Evolutionary conservation across 2,888 invertebrate genomes (phyloP), one percentile per base, ranked within the genome.

Genomic region (Plemyria rubiginata): DNA sequence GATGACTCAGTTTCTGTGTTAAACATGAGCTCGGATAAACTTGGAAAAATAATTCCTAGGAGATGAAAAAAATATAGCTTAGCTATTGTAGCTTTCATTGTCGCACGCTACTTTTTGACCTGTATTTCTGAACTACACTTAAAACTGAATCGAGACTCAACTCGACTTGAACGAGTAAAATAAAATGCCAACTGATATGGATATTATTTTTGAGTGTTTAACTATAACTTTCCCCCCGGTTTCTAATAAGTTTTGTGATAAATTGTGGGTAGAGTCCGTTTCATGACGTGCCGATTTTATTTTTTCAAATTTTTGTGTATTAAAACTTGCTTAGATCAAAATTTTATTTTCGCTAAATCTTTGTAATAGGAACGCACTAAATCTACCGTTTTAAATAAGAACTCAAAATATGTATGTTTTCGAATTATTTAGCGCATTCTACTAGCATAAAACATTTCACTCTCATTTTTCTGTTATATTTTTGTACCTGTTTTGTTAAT

Each of bases 401-500:
- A 22, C 22, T 1, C 22, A 22, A 3, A 22, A 22, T 22, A 2
- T 22, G 22, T 22, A 22, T 22, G 22, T 22, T 22, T 22, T 22
- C 22, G 1, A 22, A 22, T 22, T 16, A n/a, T 9, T 16, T 0
- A 15, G 3, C 9, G 16, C 9, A 45, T 16, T 45, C 15, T 9
- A 28, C n/a, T 48, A 48, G 16, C 11, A 3, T 22, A n/a, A 29
- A 28, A 28, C 15, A 28, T 48, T 11, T 11, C 9, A 11, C 9
- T 16, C 3, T 11, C 9, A 43, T 38, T 55, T 22, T 48, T 38
- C 28, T 55, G 11, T 38, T 36, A 36, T 11, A 54, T 36, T 45
- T 43, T 40, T 11, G 11, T 38, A 49, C 45, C 13, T 43, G 28
- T 60, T 49, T 56, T 49, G 28, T 60, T 54, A 50, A 56, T 60